These are phyloP conservation scores for Athrips mouffetella DNA, from an alignment of 2,888 invertebrate species.

Conservation along the genomic window DNA sequence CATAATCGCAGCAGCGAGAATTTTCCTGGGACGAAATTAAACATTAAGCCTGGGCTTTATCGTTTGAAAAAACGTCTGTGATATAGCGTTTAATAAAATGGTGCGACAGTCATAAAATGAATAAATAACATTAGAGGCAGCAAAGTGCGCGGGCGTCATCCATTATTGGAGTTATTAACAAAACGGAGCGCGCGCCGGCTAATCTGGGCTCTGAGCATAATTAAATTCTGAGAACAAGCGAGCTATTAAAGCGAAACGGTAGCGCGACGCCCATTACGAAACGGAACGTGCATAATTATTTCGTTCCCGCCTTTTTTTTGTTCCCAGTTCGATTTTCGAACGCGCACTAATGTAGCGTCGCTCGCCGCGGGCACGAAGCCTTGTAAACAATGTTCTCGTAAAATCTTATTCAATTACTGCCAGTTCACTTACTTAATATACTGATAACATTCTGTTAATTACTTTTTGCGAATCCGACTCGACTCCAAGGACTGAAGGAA, in stretches of 20 bases:
- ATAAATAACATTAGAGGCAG: constrained; percentile 41
- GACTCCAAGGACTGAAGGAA: constrained; percentile 13
- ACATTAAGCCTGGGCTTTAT: neutral
- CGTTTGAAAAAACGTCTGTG: constrained; percentile 5
- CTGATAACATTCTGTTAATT: constrained; percentile 59
- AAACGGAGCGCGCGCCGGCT: constrained; percentile 68
- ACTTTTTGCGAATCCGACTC: constrained; percentile 27
- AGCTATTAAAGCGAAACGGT: constrained; percentile 76
- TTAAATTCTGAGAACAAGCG: constrained; percentile 77
- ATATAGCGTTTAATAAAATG: constrained; percentile 36
- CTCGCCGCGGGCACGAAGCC: constrained; percentile 64
- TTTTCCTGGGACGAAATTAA: neutral
- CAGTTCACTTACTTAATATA: constrained; percentile 49
- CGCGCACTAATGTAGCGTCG: constrained; percentile 67
- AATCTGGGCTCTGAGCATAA: constrained; percentile 70
- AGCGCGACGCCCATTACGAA: constrained; percentile 75
- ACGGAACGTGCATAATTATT: constrained; percentile 78
- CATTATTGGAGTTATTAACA: constrained; percentile 75
- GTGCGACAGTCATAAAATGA: constrained; percentile 36
- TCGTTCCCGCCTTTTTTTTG: constrained; percentile 72
- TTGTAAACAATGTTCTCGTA: constrained; percentile 75
- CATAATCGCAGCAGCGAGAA: constrained; percentile 7
- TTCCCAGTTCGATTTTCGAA: constrained; percentile 69
- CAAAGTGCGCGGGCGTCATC: constrained; percentile 60
- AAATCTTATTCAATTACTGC: constrained; percentile 70